Conservation (phyloP, 2,888 invertebrate species). For the Carterocephalus palaemon region DNA sequence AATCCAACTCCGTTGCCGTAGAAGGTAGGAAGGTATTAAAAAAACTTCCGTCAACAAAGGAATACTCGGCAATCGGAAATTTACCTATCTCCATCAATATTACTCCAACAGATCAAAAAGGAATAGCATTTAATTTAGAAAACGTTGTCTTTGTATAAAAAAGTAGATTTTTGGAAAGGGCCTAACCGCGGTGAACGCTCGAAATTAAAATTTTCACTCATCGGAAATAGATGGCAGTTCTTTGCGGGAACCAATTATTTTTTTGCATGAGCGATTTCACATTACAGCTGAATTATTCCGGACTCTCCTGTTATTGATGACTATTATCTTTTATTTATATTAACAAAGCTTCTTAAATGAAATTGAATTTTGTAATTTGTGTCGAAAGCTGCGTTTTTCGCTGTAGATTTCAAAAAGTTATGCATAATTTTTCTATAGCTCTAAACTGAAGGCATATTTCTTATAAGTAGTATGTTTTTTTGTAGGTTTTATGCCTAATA, state of each 20-base stretch:
- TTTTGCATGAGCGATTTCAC: conserved; percentile 64
- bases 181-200: conserved; percentile 19
- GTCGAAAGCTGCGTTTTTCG: no score
- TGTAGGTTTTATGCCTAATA: no score
- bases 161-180: conserved; percentile 30
- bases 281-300: conserved; percentile 61
- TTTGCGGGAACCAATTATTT: conserved; percentile 71
- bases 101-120: conserved; percentile 7
- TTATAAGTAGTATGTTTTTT: no score
- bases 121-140: conserved; percentile 14
- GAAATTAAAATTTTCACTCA: conserved; percentile 48
- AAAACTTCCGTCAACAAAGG: no score
- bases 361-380: conserved; percentile 15
- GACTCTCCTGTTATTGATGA: conserved; percentile 45
- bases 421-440: no score
- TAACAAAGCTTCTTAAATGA: conserved; percentile 26
- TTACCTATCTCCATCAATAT: background rate
- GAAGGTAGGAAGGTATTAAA: no score
- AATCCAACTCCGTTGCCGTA: no score
- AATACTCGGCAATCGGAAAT: background rate
- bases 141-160: conserved; percentile 18
- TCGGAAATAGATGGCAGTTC: conserved; percentile 52
- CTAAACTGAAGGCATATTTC: no score
- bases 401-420: no score
- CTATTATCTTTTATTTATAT: conserved; percentile 32